These are phyloP conservation scores for Leptodactylus fuscus DNA, from an alignment of 2,113 vertebrate genomes.

Conservation along the genomic window DNA sequence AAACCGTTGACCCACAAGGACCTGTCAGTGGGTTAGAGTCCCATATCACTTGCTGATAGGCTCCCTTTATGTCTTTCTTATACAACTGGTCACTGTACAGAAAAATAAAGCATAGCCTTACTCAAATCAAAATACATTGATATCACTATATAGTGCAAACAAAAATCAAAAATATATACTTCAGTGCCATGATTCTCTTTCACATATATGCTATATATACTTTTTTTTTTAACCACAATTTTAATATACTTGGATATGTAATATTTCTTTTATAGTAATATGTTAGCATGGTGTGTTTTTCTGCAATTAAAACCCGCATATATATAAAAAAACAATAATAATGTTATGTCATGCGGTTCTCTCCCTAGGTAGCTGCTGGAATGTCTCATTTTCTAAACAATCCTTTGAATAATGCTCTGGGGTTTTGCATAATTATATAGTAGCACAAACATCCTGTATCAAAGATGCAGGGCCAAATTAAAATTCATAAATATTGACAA, in stretches of 20 bases:
- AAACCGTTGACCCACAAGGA: too few relatives aligned
- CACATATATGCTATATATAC: too few relatives aligned
- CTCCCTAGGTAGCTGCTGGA: conserved; percentile 60
- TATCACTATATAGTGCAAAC: too few relatives aligned
- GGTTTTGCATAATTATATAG: conserved; percentile 60
- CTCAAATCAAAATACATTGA: too few relatives aligned
- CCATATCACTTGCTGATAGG: too few relatives aligned
- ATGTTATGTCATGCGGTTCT: conserved; percentile 54
- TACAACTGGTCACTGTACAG: too few relatives aligned
- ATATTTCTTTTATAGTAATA: conserved; percentile 35
- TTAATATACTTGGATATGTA: background rate
- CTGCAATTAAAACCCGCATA: conserved; percentile 56
- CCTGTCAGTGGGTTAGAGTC: too few relatives aligned
- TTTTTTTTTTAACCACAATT: too few relatives aligned
- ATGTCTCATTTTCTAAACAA: conserved; percentile 58
- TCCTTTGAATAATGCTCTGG: conserved; percentile 61
- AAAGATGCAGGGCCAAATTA: conserved; percentile 55
- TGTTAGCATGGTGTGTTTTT: conserved; percentile 22
- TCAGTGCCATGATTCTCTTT: too few relatives aligned
- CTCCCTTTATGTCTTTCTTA: too few relatives aligned
- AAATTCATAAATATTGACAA: conserved; percentile 62
- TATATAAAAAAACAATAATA: conserved; percentile 53
- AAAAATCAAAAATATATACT: too few relatives aligned
- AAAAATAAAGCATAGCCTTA: too few relatives aligned
- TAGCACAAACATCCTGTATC: conserved; percentile 59